phyloP scores from a whole-genome alignment of 2,797 vertebrate species.

The Miichthys miiuy region DNA sequence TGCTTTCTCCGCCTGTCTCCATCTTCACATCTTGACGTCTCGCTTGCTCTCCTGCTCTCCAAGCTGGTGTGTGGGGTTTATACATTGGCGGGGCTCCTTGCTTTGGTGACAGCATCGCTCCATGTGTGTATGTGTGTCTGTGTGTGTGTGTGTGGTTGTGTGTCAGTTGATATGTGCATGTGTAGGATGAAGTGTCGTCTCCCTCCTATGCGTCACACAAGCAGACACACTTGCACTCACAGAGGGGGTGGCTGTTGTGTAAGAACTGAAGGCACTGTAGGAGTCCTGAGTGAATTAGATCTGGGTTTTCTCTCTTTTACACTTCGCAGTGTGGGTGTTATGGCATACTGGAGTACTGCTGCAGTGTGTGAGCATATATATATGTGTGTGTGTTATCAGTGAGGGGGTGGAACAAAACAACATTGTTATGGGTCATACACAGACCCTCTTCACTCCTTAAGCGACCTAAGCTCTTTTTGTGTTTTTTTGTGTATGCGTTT shows the following conservation, averaged over 20 bases:
- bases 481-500: constrained; percentile 43
- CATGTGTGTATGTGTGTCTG: constrained; percentile 36
- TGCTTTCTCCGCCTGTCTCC: constrained; percentile 67
- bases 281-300: constrained; percentile 80
- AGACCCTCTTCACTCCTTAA: constrained; percentile 52
- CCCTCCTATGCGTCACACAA: constrained; percentile 81
- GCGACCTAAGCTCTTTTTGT: constrained; percentile 60
- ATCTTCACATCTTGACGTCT: constrained; percentile 74
- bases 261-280: constrained; percentile 76
- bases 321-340: constrained; percentile 71
- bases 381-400: constrained; percentile 33
- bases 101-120: constrained; percentile 75
- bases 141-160: constrained; percentile 53
- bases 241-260: constrained; percentile 81
- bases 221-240: constrained; percentile 68
- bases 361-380: constrained; percentile 54
- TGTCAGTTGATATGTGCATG: constrained; percentile 76
- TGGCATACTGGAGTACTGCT: constrained; percentile 64
- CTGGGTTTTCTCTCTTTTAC: constrained; percentile 69
- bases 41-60: constrained; percentile 73
- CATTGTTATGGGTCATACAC: constrained; percentile 56
- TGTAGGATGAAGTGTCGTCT: constrained; percentile 85
- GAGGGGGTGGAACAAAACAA: constrained; percentile 55
- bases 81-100: constrained; percentile 71
- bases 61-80: constrained; percentile 78